phyloP scores from a whole-genome alignment of 2,113 vertebrate species.

The Sapayoa aenigma region DNA sequence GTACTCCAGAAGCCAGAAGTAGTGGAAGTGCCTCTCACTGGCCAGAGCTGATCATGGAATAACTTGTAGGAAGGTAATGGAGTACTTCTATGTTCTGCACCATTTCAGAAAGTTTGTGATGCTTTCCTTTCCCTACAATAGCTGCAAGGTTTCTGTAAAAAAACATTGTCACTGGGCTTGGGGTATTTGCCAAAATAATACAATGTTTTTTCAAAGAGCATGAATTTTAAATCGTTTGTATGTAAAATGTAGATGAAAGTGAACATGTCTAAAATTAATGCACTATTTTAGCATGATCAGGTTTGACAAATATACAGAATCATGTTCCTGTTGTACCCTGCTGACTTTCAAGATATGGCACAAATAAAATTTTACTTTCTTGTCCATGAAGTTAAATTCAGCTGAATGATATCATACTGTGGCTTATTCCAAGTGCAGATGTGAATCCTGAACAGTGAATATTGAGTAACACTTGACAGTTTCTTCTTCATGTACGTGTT shows the following conservation, averaged over 20 bases:
- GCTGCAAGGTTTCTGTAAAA: neutral
- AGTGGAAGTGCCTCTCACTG: neutral
- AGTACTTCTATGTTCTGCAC: neutral
- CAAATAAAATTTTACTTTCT: neutral
- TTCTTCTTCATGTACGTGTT: neutral
- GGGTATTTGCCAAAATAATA: neutral
- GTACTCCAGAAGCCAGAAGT: neutral
- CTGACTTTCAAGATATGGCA: neutral
- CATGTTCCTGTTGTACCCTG: neutral
- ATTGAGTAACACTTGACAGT: neutral
- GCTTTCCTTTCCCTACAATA: neutral
- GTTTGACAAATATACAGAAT: neutral
- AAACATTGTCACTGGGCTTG: neutral
- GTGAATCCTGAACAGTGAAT: neutral
- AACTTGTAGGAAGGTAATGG: neutral
- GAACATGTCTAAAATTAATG: neutral
- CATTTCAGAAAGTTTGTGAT: neutral
- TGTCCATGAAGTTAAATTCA: neutral
- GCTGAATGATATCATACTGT: neutral
- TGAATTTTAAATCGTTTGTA: neutral
- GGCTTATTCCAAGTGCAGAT: neutral
- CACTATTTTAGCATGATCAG: neutral
- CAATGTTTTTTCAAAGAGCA: neutral
- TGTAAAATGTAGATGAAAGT: neutral
- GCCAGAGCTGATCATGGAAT: neutral